Evolutionary conservation across 2,113 vertebrate genomes (phyloP).

Genomic region (Zonotrichia leucophrys): DNA sequence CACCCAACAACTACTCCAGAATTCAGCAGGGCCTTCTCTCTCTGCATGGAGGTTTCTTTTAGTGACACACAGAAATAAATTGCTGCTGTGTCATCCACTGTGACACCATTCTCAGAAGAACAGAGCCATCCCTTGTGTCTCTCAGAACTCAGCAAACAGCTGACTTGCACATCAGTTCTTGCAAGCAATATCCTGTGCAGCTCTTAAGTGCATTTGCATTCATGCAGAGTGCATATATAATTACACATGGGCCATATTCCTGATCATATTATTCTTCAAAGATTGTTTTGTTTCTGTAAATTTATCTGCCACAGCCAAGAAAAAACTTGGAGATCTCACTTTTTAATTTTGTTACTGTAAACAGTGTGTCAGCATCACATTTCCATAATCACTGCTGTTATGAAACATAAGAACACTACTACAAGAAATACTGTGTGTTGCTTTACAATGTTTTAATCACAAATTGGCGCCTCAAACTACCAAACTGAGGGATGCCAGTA

Average conservation of each 20-base stretch:
- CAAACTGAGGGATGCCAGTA: neutral
- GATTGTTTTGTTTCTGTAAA: neutral
- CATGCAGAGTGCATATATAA: neutral
- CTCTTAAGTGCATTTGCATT: neutral
- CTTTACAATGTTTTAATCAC: neutral
- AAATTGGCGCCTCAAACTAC: neutral
- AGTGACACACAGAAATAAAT: neutral
- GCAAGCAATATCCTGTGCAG: neutral
- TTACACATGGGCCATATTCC: neutral
- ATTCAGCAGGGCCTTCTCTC: neutral
- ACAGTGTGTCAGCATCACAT: neutral
- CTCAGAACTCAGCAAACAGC: neutral
- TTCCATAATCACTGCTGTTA: neutral
- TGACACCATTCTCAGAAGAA: neutral
- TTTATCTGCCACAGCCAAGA: neutral
- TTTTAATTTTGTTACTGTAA: neutral
- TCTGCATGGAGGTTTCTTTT: neutral
- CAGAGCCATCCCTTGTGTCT: neutral
- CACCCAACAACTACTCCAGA: neutral
- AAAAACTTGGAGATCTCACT: neutral
- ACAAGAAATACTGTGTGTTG: neutral
- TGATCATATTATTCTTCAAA: neutral
- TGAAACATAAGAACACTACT: neutral
- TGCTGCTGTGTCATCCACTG: neutral
- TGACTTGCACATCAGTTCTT: neutral